These are phyloP conservation scores for Grapholita molesta DNA, from an alignment of 1,140 invertebrate species.

Conservation along the genomic window DNA sequence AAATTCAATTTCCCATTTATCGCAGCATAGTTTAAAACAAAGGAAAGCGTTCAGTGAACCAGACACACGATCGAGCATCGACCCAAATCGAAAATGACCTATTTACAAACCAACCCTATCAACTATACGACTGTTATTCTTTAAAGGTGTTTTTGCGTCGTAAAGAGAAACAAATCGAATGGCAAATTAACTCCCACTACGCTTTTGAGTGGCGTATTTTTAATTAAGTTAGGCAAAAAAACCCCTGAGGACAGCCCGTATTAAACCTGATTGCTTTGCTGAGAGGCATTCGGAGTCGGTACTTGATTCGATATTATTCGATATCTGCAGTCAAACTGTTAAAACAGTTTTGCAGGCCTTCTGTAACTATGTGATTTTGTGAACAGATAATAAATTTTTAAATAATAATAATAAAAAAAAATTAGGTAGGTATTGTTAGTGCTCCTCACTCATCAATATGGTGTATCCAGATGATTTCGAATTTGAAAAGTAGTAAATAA, in stretches of 20 bases:
- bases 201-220: neutral
- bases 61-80: neutral
- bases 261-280: neutral
- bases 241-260: neutral
- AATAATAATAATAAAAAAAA: too few relatives aligned
- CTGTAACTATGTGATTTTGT: too few relatives aligned
- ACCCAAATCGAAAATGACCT: neutral
- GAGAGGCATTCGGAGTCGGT: neutral
- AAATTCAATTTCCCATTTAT: neutral
- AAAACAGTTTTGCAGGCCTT: too few relatives aligned
- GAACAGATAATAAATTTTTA: too few relatives aligned
- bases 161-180: conserved; percentile 1
- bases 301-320: too few relatives aligned
- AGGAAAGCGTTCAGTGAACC: neutral
- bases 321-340: too few relatives aligned
- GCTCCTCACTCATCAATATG: too few relatives aligned
- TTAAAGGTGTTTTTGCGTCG: neutral
- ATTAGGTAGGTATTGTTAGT: too few relatives aligned
- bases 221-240: neutral
- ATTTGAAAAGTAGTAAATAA: too few relatives aligned
- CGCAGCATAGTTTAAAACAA: neutral
- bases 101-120: neutral
- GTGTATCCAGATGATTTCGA: too few relatives aligned
- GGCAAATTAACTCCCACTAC: neutral
- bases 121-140: neutral